Evolutionary conservation across 2,797 vertebrate species (phyloP).

Genomic region (Dallia pectoralis): DNA sequence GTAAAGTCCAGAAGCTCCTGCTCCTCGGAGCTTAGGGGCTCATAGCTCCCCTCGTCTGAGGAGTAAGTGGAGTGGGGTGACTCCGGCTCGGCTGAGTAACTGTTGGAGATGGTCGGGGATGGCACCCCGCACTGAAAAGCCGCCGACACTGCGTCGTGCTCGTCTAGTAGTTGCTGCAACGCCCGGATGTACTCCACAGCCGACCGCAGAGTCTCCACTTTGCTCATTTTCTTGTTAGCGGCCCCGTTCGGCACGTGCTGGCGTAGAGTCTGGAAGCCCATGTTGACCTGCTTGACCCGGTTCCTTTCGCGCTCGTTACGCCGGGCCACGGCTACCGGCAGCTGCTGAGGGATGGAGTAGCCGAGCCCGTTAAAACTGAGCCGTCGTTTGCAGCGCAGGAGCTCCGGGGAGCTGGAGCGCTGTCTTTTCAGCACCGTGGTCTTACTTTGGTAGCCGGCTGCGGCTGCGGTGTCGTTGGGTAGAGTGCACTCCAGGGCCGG

Average conservation of each 20-base stretch:
- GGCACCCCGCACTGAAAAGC: conserved; percentile 80
- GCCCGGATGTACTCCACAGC: conserved; percentile 96
- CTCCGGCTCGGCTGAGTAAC: conserved; percentile 83
- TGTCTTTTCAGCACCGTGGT: conserved; percentile 81
- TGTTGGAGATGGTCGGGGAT: conserved; percentile 71
- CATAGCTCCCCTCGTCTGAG: conserved; percentile 87
- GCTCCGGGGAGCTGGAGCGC: conserved; percentile 83
- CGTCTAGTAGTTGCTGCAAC: conserved; percentile 87
- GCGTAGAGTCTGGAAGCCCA: conserved; percentile 94
- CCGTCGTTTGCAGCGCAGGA: conserved; percentile 87
- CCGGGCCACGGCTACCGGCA: conserved; percentile 83
- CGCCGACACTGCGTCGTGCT: conserved; percentile 83
- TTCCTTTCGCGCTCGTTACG: conserved; percentile 93
- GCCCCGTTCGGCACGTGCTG: conserved; percentile 92
- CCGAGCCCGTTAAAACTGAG: conserved; percentile 79
- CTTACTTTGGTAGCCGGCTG: conserved; percentile 58
- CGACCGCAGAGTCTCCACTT: conserved; percentile 94
- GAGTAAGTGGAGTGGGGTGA: conserved; percentile 86
- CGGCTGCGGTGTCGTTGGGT: conserved; percentile 31
- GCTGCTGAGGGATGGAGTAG: conserved; percentile 75
- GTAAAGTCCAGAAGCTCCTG: conserved; percentile 91
- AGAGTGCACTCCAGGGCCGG: conserved; percentile 62
- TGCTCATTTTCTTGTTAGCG: conserved; percentile 96
- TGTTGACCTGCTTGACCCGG: conserved; percentile 93
- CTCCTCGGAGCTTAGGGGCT: conserved; percentile 87